A percentile compares a stretch with the other conserved stretches of the same genome.
These are phyloP conservation scores for Gracilinanus agilis DNA, from an alignment of 2,113 vertebrate genomes.

Conservation along the genomic window DNA sequence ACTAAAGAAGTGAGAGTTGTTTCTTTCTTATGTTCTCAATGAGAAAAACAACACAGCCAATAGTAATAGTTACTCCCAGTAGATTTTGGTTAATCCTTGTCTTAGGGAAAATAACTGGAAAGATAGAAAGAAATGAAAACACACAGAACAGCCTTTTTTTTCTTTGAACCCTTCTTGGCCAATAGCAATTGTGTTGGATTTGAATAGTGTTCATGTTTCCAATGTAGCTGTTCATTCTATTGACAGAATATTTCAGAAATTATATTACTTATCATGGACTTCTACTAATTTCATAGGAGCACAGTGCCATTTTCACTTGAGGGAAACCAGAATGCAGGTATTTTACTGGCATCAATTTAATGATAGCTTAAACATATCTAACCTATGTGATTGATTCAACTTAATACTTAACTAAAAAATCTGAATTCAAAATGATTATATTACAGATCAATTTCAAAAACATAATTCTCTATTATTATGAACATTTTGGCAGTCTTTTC, in stretches of 20 bases:
- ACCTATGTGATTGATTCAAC: conserved; percentile 34
- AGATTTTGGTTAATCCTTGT: neutral
- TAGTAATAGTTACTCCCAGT: neutral
- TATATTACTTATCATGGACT: conserved; percentile 17
- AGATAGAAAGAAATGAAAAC: neutral
- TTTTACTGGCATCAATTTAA: conserved; percentile 51
- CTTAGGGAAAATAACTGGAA: conserved; percentile 2
- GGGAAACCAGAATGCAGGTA: neutral
- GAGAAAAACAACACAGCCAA: neutral
- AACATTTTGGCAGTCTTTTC: conserved; percentile 52
- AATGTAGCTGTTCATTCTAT: neutral
- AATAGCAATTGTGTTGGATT: neutral
- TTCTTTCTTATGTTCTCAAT: neutral
- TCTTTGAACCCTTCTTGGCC: conserved; percentile 16
- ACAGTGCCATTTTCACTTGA: neutral
- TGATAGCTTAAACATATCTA: conserved; percentile 41
- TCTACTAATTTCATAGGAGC: neutral
- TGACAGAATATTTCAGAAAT: conserved; percentile 15
- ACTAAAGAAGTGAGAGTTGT: neutral
- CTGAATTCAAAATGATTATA: conserved; percentile 39
- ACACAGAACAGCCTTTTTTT: neutral
- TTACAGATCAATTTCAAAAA: conserved; percentile 69
- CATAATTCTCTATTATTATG: conserved; percentile 57
- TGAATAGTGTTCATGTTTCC: conserved; percentile 8
- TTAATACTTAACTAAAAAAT: conserved; percentile 65